Percentiles rank a stretch among this genome's conserved stretches.
phyloP scores from a whole-genome alignment of 2,797 vertebrate species.

The Esox masquinongy region DNA sequence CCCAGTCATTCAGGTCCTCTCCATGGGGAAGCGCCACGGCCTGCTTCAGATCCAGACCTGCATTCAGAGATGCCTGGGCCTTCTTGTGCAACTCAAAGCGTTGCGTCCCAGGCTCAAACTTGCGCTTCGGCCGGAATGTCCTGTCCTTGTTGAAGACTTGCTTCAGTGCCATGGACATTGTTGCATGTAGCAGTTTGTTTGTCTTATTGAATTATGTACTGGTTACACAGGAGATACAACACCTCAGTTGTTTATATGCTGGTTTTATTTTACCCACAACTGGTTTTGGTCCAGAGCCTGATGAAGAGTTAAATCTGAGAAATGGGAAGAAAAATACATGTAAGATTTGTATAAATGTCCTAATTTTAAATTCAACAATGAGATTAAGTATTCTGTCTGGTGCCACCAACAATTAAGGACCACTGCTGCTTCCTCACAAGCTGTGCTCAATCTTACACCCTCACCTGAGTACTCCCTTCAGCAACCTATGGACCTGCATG shows the following conservation, averaged over 20 bases:
- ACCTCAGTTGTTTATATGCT: constrained; percentile 27
- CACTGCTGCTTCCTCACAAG: too few species aligned
- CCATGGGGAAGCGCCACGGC: constrained; percentile 88
- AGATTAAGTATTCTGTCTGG: neutral
- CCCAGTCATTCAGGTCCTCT: constrained; percentile 93
- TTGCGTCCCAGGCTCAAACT: constrained; percentile 94
- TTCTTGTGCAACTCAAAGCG: constrained; percentile 95
- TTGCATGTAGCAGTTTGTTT: constrained; percentile 41
- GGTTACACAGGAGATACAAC: constrained; percentile 38
- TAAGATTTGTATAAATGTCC: neutral
- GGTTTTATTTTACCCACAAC: constrained; percentile 35
- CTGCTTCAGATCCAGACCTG: constrained; percentile 89
- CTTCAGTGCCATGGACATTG: constrained; percentile 89
- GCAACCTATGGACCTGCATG: too few species aligned
- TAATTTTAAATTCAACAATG: neutral
- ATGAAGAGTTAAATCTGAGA: constrained; percentile 36
- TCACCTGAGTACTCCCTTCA: too few species aligned
- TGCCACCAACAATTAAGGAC: neutral
- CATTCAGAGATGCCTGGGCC: constrained; percentile 91
- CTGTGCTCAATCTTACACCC: too few species aligned
- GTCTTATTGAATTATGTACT: neutral
- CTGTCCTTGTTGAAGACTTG: constrained; percentile 97
- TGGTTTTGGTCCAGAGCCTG: neutral
- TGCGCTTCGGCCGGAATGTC: constrained; percentile 96
- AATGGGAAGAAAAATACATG: constrained; percentile 12